Conservation (phyloP, 2,113 vertebrate genomes). For the Laterallus jamaicensis region DNA sequence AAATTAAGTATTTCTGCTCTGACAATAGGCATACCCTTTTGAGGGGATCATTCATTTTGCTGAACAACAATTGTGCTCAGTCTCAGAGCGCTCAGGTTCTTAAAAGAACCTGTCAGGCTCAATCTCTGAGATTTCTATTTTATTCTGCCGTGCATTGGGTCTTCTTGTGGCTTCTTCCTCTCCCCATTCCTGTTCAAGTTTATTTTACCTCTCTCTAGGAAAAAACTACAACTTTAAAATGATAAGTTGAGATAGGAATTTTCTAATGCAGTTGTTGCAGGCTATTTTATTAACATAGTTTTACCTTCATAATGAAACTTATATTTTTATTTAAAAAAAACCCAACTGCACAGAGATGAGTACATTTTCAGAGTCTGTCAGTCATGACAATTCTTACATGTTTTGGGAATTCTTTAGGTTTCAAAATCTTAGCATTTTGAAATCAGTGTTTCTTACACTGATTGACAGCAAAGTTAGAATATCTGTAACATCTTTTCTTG, state of each 20-base stretch:
- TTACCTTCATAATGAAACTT: not conserved
- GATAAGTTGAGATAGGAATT: not conserved
- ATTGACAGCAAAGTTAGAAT: not conserved
- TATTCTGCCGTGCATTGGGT: not conserved
- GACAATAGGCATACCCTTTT: not conserved
- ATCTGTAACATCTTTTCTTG: not conserved
- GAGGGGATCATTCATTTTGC: not conserved
- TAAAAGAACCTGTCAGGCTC: not conserved
- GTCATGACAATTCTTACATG: fast-evolving
- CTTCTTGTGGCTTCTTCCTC: not conserved
- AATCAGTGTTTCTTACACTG: not conserved
- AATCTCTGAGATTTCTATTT: not conserved
- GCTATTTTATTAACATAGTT: not conserved
- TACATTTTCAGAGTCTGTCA: not conserved
- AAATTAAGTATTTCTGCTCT: not conserved
- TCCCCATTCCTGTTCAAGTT: not conserved
- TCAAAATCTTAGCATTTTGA: not conserved
- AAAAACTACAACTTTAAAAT: not conserved
- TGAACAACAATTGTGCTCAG: not conserved
- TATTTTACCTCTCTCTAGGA: not conserved
- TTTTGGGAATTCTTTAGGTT: not conserved
- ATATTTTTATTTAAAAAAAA: not conserved
- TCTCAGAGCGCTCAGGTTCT: not conserved
- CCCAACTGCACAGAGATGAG: not conserved
- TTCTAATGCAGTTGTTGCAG: not conserved